These are phyloP conservation scores for Stenoptilia bipunctidactyla DNA, from an alignment of 2,888 invertebrate species.

Conservation along the genomic window DNA sequence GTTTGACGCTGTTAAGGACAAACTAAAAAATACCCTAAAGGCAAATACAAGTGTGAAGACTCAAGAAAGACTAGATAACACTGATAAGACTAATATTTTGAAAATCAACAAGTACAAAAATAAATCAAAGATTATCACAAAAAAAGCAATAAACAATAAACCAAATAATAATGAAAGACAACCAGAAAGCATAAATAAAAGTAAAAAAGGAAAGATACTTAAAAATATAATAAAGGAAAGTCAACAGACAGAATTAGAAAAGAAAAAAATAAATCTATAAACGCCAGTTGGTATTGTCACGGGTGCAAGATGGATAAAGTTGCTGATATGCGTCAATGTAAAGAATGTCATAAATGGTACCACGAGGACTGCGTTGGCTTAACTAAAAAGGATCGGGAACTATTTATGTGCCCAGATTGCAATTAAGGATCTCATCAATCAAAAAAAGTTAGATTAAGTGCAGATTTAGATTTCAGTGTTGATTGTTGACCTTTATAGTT, in stretches of 20 bases:
- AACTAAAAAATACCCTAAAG: slow-evolving; percentile 1
- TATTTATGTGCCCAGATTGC: background rate
- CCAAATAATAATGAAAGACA: background rate
- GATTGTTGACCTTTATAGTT: background rate
- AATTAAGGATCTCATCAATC: background rate
- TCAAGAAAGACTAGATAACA: background rate
- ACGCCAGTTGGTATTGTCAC: background rate
- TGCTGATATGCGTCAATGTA: background rate
- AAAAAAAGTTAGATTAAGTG: background rate
- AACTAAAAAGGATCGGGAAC: background rate
- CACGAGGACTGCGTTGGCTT: background rate
- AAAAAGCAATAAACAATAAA: background rate
- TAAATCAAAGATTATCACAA: background rate
- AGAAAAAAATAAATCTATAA: too few relatives aligned
- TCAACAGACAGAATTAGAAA: background rate
- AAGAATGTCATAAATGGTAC: background rate
- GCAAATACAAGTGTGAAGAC: background rate
- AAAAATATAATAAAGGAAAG: background rate
- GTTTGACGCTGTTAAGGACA: slow-evolving; percentile 8
- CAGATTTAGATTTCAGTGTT: background rate
- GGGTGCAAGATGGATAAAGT: background rate
- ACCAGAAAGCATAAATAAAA: background rate
- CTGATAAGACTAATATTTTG: background rate
- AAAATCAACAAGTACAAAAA: too few relatives aligned
- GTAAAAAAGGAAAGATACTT: background rate